Evolutionary conservation across 2,113 vertebrate species (phyloP), one percentile per base, ranked within the genome.

Genomic region (Caloenas nicobarica): DNA sequence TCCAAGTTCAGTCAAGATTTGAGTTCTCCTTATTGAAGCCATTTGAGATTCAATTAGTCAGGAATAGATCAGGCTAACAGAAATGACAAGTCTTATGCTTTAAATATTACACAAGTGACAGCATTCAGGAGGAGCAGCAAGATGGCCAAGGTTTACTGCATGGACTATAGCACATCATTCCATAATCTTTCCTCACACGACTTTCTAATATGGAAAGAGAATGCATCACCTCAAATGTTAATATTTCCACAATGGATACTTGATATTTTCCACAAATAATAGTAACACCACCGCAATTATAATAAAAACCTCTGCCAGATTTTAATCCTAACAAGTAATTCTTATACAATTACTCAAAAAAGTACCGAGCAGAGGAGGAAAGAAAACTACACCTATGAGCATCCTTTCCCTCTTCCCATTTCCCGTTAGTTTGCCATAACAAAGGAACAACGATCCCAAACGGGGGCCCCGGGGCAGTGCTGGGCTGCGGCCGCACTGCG

Each of bases 101-200:
- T 31, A 46, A 60, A 11, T 16, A 33, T 58, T 4, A 17, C 19
- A 5, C 18, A 28, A 68, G 23, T 4, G 54, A n/a, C 18, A 25
- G 70, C 26, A 19, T 19, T 46, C 62, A 46, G 50, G 4, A n/a
- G 62, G 62, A 44, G 42, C 42, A 44, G 42, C 42, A 44, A 18
- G 42, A 69, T 0, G 16, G 7, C 64, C 51, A 10, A 42, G 29
- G 38, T 11, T 64, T 29, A 3, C 1, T 36, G 36, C 1, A 0
- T 4, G 70, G 36, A 28, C 51, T 34, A 5, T 19, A 22, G 10
- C 19, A 24, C n/a, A 2, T 16, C 6, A n/a, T n/a, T 29, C 29
- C 8, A 0, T 7, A 23, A 18, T 2, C 46, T 28, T 46, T 29
- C 54, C 50, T 29, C 18, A 15, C 46, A 22, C 12, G 38, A 8